A percentile compares a stretch with the other conserved stretches of the same genome.
Evolutionary conservation across 2,888 invertebrate genomes (phyloP).

Genomic region (Ceraclea dissimilis): DNA sequence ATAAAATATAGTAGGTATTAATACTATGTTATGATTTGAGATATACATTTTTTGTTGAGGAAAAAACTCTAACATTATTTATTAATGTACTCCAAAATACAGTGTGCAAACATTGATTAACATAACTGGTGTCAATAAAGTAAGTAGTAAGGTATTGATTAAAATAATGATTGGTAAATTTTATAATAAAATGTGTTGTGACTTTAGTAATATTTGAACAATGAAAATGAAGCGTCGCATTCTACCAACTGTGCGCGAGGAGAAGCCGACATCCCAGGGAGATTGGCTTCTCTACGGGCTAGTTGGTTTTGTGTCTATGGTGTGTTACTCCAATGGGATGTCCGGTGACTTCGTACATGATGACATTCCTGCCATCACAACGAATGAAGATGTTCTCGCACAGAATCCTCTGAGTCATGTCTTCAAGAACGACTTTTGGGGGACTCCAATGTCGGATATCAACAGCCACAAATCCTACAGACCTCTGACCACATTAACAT

Average conservation of each 20-base stretch:
- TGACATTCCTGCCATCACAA: constrained; percentile 75
- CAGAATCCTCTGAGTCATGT: constrained; percentile 53
- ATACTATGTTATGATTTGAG: no score
- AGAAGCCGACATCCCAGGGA: constrained; percentile 38
- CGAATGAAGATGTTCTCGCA: constrained; percentile 74
- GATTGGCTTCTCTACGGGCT: constrained; percentile 57
- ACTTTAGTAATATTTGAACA: no score
- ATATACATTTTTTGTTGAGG: no score
- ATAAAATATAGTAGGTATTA: no score
- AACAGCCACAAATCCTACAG: constrained; percentile 83
- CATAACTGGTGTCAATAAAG: no score
- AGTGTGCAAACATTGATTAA: no score
- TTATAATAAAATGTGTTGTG: no score
- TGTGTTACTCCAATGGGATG: constrained; percentile 66
- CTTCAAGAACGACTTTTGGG: constrained; percentile 82
- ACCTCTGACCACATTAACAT: constrained; percentile 74
- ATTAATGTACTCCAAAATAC: no score
- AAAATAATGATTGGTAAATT: no score
- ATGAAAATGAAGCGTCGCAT: constrained; percentile 43
- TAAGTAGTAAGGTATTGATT: no score
- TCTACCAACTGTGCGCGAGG: constrained; percentile 42
- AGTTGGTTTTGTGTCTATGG: constrained; percentile 58
- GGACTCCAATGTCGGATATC: constrained; percentile 75
- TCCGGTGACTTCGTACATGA: constrained; percentile 82
- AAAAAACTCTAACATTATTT: no score